Conservation (phyloP, 1,140 invertebrate genomes). For the Anoplophora glabripennis region DNA sequence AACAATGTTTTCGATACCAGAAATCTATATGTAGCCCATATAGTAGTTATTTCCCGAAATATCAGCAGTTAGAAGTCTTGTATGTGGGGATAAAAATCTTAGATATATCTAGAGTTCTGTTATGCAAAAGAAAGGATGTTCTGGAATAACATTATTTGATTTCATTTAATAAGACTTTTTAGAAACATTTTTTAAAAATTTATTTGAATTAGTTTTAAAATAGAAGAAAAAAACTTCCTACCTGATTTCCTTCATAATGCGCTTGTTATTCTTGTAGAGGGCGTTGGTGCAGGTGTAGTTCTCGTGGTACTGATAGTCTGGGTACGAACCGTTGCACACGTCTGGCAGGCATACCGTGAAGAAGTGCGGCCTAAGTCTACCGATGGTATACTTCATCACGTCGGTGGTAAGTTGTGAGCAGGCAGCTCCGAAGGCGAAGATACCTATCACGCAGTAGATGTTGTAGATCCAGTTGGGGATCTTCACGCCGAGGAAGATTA, state of each 20-base stretch:
- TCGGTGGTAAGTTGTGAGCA: slow-evolving; percentile 82
- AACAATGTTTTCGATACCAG: too few relatives aligned
- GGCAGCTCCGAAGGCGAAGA: slow-evolving; percentile 83
- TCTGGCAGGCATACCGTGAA: slow-evolving; percentile 69
- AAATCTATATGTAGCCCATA: too few relatives aligned
- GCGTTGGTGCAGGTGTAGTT: slow-evolving; percentile 60
- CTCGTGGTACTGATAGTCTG: slow-evolving; percentile 62
- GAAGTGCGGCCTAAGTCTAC: slow-evolving; percentile 90
- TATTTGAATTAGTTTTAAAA: too few relatives aligned
- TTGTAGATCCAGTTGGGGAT: slow-evolving; percentile 69
- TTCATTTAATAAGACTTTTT: too few relatives aligned
- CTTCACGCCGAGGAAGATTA: slow-evolving; percentile 54
- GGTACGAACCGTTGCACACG: slow-evolving; percentile 53
- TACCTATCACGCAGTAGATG: slow-evolving; percentile 70
- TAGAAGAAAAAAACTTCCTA: slow-evolving; percentile 29
- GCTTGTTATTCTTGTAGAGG: slow-evolving; percentile 48
- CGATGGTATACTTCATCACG: slow-evolving; percentile 88
- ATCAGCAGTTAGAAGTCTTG: too few relatives aligned
- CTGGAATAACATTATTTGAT: too few relatives aligned
- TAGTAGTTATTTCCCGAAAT: too few relatives aligned
- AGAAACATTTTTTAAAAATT: too few relatives aligned
- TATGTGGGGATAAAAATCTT: too few relatives aligned
- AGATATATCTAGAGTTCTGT: too few relatives aligned
- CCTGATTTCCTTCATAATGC: slow-evolving; percentile 66
- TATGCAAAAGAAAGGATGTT: too few relatives aligned